Evolutionary conservation across 30 jellyfish, hydroid and myxozoan genomes (phyloP).

Genomic region (Cassiopea xamachana): DNA sequence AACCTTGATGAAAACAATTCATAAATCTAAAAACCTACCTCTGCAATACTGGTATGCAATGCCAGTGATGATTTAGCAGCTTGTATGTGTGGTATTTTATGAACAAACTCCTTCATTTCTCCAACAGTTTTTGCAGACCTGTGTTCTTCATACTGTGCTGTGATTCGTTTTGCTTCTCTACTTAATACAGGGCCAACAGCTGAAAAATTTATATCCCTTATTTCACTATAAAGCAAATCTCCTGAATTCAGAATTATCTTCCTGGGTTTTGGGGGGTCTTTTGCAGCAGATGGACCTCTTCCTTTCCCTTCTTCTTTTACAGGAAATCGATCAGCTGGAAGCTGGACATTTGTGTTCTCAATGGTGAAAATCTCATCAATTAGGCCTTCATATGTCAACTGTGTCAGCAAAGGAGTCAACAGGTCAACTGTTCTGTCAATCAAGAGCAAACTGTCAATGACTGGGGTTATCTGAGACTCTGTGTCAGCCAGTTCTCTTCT

Average conservation of each 20-base stretch:
- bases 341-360: conserved; percentile 86
- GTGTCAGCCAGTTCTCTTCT: conserved; percentile 92
- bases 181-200: conserved; percentile 97
- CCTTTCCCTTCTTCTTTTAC: conserved; percentile 74
- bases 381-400: conserved; percentile 95
- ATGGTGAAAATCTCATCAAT: conserved; percentile 87
- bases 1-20: background rate
- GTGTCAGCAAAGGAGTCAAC: conserved; percentile 94
- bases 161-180: conserved; percentile 94
- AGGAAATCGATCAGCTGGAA: conserved; percentile 90
- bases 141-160: conserved; percentile 98
- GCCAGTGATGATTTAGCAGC: conserved; percentile 93
- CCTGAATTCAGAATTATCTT: conserved; percentile 81
- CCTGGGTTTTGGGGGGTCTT: conserved; percentile 80
- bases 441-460: conserved; percentile 84
- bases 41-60: conserved; percentile 83
- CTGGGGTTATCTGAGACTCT: conserved; percentile 91
- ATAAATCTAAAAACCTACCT: conserved; percentile 14
- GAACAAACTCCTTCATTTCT: conserved; percentile 97
- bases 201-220: conserved; percentile 90
- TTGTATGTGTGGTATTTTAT: conserved; percentile 92
- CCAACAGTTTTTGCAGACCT: conserved; percentile 97
- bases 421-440: conserved; percentile 94
- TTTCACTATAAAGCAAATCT: conserved; percentile 86
- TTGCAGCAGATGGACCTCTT: conserved; percentile 14